phyloP scores from a whole-genome alignment of 2,888 invertebrate species.

The Apantesis nais region DNA sequence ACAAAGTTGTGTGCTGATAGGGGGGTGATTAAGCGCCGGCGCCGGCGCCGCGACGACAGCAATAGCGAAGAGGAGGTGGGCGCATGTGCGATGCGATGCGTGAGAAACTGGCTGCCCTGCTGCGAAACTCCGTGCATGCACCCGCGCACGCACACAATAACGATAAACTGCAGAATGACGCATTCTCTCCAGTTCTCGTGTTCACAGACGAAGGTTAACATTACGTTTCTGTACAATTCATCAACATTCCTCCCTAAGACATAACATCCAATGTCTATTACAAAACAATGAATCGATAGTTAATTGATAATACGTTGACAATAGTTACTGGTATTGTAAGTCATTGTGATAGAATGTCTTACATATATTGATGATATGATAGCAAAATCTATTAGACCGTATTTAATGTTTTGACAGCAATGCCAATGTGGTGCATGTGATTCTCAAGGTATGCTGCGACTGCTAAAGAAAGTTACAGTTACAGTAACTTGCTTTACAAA shows the following conservation, averaged over 20 bases:
- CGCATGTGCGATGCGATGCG: conserved; percentile 82
- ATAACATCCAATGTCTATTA: conserved; percentile 1
- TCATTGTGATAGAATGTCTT: conserved; percentile 13
- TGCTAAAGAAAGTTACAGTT: neutral
- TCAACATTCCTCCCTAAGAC: conserved; percentile 5
- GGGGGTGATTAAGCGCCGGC: conserved; percentile 60
- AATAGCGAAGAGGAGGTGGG: conserved; percentile 47
- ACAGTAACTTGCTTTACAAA: conserved; percentile 5
- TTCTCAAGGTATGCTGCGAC: conserved; percentile 2
- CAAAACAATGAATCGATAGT: conserved; percentile 1
- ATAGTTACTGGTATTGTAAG: conserved; percentile 8
- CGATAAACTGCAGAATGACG: conserved; percentile 73
- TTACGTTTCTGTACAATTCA: neutral
- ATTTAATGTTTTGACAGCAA: conserved; percentile 39
- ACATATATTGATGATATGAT: conserved; percentile 16
- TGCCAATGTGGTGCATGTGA: conserved; percentile 17
- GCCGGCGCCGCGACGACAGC: conserved; percentile 53
- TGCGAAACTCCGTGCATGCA: conserved; percentile 71
- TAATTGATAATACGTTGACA: conserved; percentile 10
- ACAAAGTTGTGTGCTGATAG: conserved; percentile 38
- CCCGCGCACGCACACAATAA: conserved; percentile 60
- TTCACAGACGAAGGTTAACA: conserved; percentile 72
- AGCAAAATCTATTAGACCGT: conserved; percentile 8
- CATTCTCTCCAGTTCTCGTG: conserved; percentile 69
- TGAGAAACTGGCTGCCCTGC: conserved; percentile 74